phyloP scores from a whole-genome alignment of 2,888 invertebrate genomes.

The Heteromyza rotundicornis region DNA sequence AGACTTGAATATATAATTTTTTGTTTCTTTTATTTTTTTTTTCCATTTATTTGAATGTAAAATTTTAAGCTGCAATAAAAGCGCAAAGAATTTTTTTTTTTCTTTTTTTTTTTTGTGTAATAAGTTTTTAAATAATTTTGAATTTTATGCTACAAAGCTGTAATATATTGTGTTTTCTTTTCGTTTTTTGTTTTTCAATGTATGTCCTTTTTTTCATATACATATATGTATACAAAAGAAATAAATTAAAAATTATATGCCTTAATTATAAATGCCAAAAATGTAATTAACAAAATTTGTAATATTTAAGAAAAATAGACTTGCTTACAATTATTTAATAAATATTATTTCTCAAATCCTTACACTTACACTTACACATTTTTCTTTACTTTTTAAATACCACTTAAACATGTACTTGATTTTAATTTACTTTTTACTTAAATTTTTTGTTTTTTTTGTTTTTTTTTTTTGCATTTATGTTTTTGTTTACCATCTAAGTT shows the following conservation, averaged over 20 bases:
- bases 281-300: background rate
- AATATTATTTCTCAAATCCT: background rate
- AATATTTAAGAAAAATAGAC: background rate
- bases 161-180: background rate
- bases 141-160: no score
- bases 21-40: conserved; percentile 9
- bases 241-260: conserved; percentile 52
- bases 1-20: no score
- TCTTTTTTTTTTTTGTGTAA: no score
- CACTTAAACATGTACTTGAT: conserved; percentile 9
- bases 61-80: conserved; percentile 1
- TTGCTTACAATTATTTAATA: background rate
- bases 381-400: background rate
- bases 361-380: background rate
- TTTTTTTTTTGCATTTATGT: conserved; percentile 5
- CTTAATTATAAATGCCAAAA: no score
- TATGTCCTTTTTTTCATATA: background rate
- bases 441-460: conserved; percentile 3
- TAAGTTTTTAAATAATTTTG: no score
- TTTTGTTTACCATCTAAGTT: background rate
- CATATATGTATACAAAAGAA: background rate
- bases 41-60: background rate
- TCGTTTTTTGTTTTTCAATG: conserved; percentile 5
- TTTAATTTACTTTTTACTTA: conserved; percentile 8
- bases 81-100: no score